Percentiles rank a stretch among this genome's conserved stretches.
phyloP scores from a whole-genome alignment of 2,888 invertebrate species.

The Smittia sp. region DNA sequence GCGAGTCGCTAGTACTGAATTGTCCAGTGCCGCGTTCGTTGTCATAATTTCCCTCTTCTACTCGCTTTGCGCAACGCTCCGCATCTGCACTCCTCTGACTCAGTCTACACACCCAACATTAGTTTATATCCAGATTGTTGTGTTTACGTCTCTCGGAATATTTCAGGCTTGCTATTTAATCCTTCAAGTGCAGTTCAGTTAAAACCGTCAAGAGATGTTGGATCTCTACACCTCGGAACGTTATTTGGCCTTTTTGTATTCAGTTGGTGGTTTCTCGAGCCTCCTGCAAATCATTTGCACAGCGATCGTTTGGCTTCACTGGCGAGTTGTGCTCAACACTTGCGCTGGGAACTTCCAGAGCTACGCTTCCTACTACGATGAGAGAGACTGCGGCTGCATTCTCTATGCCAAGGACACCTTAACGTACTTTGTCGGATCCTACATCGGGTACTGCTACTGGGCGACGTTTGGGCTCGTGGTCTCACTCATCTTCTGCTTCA shows the following conservation, averaged over 20 bases:
- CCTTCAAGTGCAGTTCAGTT: not conserved
- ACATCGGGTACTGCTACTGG: conserved; percentile 64
- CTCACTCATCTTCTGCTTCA: conserved; percentile 61
- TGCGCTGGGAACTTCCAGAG: conserved; percentile 53
- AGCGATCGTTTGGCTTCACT: conserved; percentile 67
- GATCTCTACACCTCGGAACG: conserved; percentile 24
- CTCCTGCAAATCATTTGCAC: conserved; percentile 43
- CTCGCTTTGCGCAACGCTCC: too few relatives aligned
- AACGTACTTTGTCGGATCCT: conserved; percentile 60
- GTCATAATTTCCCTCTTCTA: too few relatives aligned
- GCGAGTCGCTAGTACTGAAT: too few relatives aligned
- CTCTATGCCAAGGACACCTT: conserved; percentile 63
- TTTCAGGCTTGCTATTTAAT: not conserved
- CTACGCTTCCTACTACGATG: conserved; percentile 49
- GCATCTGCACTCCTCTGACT: too few relatives aligned
- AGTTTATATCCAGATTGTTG: not conserved
- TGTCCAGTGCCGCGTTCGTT: too few relatives aligned
- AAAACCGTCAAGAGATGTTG: conserved; percentile 13
- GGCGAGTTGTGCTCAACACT: conserved; percentile 65
- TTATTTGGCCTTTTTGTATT: conserved; percentile 19
- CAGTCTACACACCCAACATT: too few relatives aligned
- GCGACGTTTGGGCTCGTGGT: conserved; percentile 66
- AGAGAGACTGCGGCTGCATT: conserved; percentile 68
- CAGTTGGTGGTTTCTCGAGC: not conserved
- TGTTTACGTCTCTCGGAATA: not conserved